Percentiles rank a stretch among this genome's conserved stretches.
These are phyloP conservation scores for Mythimna lalbum DNA, from an alignment of 2,888 invertebrate species.

Conservation along the genomic window DNA sequence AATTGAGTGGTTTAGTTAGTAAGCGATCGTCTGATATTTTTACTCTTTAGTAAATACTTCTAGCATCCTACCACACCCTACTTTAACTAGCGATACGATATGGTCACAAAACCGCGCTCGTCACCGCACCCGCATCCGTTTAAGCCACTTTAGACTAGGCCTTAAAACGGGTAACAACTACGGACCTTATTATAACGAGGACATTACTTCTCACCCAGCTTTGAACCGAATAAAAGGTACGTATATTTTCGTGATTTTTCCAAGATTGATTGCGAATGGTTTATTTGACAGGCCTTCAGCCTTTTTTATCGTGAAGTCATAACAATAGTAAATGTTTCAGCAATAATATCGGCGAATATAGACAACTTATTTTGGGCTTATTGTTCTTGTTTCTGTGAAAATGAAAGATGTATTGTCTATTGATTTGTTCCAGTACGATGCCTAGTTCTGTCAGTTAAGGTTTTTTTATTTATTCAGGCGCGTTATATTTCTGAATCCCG, in stretches of 20 bases:
- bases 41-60: background rate
- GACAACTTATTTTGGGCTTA: constrained; percentile 15
- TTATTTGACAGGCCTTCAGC: constrained; percentile 33
- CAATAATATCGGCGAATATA: constrained; percentile 14
- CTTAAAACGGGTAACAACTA: constrained; percentile 22
- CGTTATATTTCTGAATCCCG: too few relatives aligned
- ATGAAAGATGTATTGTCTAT: constrained; percentile 11
- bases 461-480: too few relatives aligned
- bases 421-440: constrained; percentile 2
- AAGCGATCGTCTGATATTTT: background rate
- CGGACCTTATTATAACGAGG: constrained; percentile 37
- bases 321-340: constrained; percentile 22
- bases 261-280: constrained; percentile 44
- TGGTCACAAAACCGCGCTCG: background rate
- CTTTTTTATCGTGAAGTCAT: constrained; percentile 24
- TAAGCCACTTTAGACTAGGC: background rate
- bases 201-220: constrained; percentile 46
- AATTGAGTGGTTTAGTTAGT: background rate
- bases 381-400: constrained; percentile 26
- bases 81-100: background rate
- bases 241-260: constrained; percentile 25
- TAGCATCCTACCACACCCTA: background rate
- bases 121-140: background rate
- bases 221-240: constrained; percentile 35
- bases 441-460: background rate